Evolutionary conservation across 1,140 invertebrate species (phyloP), one percentile per base, ranked within the genome.

Genomic region (Tribolium castaneum): DNA sequence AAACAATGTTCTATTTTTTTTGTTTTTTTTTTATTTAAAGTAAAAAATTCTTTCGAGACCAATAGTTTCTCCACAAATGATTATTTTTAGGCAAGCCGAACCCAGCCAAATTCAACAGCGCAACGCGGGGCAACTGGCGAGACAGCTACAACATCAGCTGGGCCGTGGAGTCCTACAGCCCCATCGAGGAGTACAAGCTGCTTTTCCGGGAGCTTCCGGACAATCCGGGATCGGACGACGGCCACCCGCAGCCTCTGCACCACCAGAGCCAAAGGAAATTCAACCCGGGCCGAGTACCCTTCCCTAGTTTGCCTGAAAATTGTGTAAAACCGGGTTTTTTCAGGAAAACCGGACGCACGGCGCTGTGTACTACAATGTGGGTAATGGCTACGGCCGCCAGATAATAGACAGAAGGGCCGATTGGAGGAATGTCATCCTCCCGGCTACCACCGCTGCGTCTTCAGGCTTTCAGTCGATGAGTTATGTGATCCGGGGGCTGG

Each of bases 61-160:
- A n/a, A n/a, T n/a, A n/a, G n/a, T n/a, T n/a, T n/a, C n/a, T n/a
- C n/a, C n/a, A n/a, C n/a, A n/a, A n/a, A n/a, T n/a, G n/a, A n/a
- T n/a, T n/a, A n/a, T n/a, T 78, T 78, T 3, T 54, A 87, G 85
- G 85, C 2, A 90, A 89, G 86, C 91, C 91, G 25, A 92, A 91
- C 83, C 88, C 90, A 49, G 91, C 90, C 19, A 88, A 89, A 80
- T 92, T 92, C 86, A 89, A 88, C 80, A 92, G 91, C 79, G 88
- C 90, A 54, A 89, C 90, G 51, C 87, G 88, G 71, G 91, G 91
- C 70, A 87, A 90, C 79, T 90, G 88, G 81, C 86, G 88, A 78
- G 91, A 92, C 83, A 90, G 90, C 80, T 93, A 92, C 85, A 92
- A 92, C 82, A 90, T 92, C 77, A 91, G 90, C 13, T 93, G 91